These are phyloP conservation scores for Accipiter virgatus DNA, from an alignment of 2,113 vertebrate species.

Conservation along the genomic window DNA sequence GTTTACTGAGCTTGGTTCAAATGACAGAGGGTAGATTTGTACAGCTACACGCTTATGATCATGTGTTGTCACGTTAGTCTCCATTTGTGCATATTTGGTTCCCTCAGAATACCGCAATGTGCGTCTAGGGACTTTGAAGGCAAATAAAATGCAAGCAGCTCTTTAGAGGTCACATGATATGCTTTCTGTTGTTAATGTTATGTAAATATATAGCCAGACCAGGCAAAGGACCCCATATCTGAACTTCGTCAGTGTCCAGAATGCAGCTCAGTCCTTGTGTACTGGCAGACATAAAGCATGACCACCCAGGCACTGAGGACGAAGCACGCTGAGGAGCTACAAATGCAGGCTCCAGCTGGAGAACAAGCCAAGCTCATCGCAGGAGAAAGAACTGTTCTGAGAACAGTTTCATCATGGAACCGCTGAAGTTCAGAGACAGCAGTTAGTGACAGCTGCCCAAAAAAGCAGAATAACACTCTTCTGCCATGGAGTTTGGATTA, in stretches of 20 bases:
- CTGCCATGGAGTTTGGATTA: not conserved
- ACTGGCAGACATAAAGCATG: not conserved
- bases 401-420: not conserved
- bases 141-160: not conserved
- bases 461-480: not conserved
- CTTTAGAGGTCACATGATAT: not conserved
- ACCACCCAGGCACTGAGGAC: slow-evolving; percentile 7
- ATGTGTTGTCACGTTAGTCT: not conserved
- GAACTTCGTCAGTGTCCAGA: not conserved
- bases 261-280: not conserved
- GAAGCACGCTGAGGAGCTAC: not conserved
- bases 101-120: not conserved
- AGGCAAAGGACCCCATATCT: not conserved
- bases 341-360: not conserved
- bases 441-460: not conserved
- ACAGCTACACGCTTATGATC: not conserved
- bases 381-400: not conserved
- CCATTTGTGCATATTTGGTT: not conserved
- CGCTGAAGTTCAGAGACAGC: not conserved
- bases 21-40: not conserved
- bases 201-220: not conserved
- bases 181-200: not conserved
- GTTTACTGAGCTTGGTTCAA: not conserved
- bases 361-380: not conserved
- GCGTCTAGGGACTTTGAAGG: not conserved